Conservation (phyloP, 2,113 vertebrate species). For the Columbina picui region DNA sequence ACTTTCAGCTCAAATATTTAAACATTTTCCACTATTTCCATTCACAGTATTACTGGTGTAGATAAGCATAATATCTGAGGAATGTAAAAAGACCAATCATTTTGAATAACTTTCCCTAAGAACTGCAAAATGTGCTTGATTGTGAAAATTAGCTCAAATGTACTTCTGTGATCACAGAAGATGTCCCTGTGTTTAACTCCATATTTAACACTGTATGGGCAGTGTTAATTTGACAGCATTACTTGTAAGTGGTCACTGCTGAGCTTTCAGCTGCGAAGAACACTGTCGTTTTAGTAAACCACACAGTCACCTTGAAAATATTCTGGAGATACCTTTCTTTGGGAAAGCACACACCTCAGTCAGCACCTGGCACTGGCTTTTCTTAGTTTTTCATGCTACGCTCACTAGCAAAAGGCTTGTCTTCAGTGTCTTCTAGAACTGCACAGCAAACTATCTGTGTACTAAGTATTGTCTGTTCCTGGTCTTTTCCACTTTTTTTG, state of each 20-base stretch:
- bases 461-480: conserved; percentile 25
- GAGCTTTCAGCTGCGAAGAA: background rate
- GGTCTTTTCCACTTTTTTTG: background rate
- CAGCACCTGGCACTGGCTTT: background rate
- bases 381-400: background rate
- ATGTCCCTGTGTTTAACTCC: background rate
- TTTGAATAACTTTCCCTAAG: background rate
- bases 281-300: background rate
- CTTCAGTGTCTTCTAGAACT: background rate
- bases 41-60: background rate
- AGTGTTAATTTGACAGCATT: background rate
- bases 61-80: background rate
- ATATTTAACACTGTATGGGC: background rate
- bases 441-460: background rate
- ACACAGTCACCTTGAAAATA: background rate
- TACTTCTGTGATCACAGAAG: background rate
- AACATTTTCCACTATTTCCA: background rate
- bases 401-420: background rate
- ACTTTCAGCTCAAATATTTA: background rate
- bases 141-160: background rate
- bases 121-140: background rate
- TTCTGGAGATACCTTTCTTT: background rate
- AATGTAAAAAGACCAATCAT: background rate
- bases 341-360: background rate
- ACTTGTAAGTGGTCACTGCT: background rate